These are phyloP conservation scores for Nasonia giraulti DNA, from an alignment of 1,140 invertebrate genomes.

Conservation along the genomic window DNA sequence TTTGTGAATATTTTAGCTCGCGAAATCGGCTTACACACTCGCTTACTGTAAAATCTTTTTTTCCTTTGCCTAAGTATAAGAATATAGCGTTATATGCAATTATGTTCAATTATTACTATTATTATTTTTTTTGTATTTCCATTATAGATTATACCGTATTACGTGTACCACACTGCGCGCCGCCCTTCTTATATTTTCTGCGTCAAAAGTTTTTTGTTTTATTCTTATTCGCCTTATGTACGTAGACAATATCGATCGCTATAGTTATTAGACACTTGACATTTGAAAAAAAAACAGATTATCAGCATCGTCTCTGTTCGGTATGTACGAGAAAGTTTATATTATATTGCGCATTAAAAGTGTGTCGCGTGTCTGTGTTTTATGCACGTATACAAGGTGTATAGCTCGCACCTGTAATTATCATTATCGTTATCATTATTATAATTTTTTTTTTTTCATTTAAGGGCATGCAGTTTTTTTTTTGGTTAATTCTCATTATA, in stretches of 20 bases:
- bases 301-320: constrained; percentile 59
- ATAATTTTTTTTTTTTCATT: constrained; percentile 12
- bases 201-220: constrained; percentile 54
- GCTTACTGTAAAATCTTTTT: constrained; percentile 11
- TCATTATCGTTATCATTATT: constrained; percentile 11
- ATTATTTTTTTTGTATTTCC: constrained; percentile 63
- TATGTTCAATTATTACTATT: constrained; percentile 67
- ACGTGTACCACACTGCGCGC: constrained; percentile 19
- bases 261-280: constrained; percentile 72
- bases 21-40: constrained; percentile 20
- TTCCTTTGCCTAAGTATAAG: constrained; percentile 61
- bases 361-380: constrained; percentile 9
- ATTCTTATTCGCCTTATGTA: constrained; percentile 65
- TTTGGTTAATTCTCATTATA: constrained; percentile 28
- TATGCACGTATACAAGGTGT: not conserved
- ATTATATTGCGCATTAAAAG: not conserved
- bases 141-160: constrained; percentile 54
- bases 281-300: constrained; percentile 70
- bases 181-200: not conserved
- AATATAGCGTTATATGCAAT: constrained; percentile 67
- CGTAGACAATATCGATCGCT: constrained; percentile 71
- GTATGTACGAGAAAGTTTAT: constrained; percentile 16
- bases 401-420: not conserved
- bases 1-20: constrained; percentile 5
- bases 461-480: constrained; percentile 49